These are phyloP conservation scores for Himantopus leucocephalus DNA, from an alignment of 2,113 vertebrate species.

Conservation along the genomic window DNA sequence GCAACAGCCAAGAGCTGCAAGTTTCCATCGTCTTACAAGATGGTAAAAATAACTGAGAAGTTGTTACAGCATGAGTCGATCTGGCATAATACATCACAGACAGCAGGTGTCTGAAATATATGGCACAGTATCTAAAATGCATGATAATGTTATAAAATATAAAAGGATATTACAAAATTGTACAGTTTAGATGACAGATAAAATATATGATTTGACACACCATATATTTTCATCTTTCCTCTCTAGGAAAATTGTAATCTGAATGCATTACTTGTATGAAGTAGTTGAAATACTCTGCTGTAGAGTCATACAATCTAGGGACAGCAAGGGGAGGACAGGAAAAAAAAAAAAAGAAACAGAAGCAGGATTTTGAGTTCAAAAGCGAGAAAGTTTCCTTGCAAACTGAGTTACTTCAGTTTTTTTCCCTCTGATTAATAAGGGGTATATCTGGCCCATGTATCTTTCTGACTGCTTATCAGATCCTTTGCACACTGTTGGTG, in stretches of 20 bases:
- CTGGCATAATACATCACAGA: neutral
- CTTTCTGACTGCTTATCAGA: neutral
- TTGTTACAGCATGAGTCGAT: neutral
- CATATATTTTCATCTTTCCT: slow-evolving; percentile 36
- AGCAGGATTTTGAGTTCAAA: neutral
- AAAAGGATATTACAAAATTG: slow-evolving; percentile 50
- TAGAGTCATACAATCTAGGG: neutral
- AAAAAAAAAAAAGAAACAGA: neutral
- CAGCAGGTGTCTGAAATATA: slow-evolving; percentile 30
- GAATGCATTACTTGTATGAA: neutral
- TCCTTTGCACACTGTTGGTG: neutral
- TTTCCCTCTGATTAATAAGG: neutral
- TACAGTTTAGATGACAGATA: slow-evolving; percentile 48
- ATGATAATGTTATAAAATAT: slow-evolving; percentile 45
- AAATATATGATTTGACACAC: slow-evolving; percentile 13
- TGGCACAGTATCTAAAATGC: slow-evolving; percentile 11
- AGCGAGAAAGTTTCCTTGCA: neutral
- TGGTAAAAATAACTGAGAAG: slow-evolving; percentile 22
- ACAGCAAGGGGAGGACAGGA: neutral
- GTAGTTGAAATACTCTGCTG: neutral
- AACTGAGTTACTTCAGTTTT: neutral
- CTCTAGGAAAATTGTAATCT: slow-evolving; percentile 3
- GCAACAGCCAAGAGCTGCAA: neutral
- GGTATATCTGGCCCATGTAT: neutral
- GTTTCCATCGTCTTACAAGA: neutral